Base-by-base conservation (phyloP, 2,888 invertebrate genomes). In the Agrilus mali region DNA sequence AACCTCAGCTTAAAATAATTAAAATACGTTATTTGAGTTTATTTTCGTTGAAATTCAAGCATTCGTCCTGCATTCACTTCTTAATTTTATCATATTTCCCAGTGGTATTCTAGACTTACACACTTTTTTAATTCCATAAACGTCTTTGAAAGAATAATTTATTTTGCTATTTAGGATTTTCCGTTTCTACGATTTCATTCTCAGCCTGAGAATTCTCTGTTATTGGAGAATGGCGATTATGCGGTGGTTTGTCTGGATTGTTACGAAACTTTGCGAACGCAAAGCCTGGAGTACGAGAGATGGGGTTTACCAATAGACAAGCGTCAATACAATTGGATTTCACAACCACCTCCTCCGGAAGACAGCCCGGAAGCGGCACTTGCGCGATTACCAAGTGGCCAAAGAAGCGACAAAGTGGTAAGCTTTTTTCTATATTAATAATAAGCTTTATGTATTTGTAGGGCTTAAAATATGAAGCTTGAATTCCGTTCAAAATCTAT, bases 241-340 rank as follows among this genome's bases (percentile, higher is more conserved):
- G 86, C 90, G 40, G 89, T 90, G 43, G 89, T 90, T 46, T 93
- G 92, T 69, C 74, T 92, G 63, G 92, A 92, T 65, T 93, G 92
- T 70, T 92, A 89, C 65, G 90, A 92, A 69, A 87, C 88, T 41
- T 74, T 93, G 60, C 78, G 88, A 72, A 87, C 87, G 59, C 92
- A 92, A 67, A 87, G 88, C 61, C 77, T 84, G 48, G 89, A 90
- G 67, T 89, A 89, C 70, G 86, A 86, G 70, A 73, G 88, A 55
- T 87, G 89, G 76, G 90, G 90, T 53, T 77, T 92, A 57, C 92
- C 92, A 7, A 76, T 88, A 39, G 89, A 90, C 56, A 88, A 89
- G 71, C 73, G 92, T 53, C 88, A 88, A 66, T 92, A 92, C 70
- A 92, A 90, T 72, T 92, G 92, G 90, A 85, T 90, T 61, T 85